A percentile compares a stretch with the other conserved stretches of the same genome.
Evolutionary conservation across 2,888 invertebrate genomes (phyloP).

Genomic region (Pheosia gnoma): DNA sequence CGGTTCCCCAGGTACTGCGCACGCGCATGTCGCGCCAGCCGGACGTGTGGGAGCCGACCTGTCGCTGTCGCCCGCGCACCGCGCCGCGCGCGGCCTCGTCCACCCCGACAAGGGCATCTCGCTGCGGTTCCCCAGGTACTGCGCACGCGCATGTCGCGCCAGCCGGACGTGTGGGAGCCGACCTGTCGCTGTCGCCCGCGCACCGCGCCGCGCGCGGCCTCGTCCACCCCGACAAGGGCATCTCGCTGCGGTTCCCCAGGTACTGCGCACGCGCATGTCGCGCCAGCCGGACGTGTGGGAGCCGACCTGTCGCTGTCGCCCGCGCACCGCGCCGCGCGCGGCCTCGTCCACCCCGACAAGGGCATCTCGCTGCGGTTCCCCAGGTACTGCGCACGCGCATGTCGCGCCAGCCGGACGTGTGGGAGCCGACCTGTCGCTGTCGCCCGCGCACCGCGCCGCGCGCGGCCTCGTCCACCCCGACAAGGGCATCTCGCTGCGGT

Average conservation of each 20-base stretch:
- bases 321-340: constrained; percentile 94
- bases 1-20: constrained; percentile 92
- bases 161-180: constrained; percentile 98
- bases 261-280: constrained; percentile 85
- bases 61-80: constrained; percentile 97
- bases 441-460: constrained; percentile 96
- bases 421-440: constrained; percentile 99
- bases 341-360: constrained; percentile 94
- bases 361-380: constrained; percentile 98
- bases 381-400: constrained; percentile 86
- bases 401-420: too few species aligned
- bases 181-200: constrained; percentile 97
- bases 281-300: constrained; percentile 98
- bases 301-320: constrained; percentile 99
- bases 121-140: constrained; percentile 93
- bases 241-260: constrained; percentile 97
- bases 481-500: constrained; percentile 97
- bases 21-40: too few species aligned
- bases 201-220: constrained; percentile 95
- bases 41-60: constrained; percentile 98
- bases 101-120: constrained; percentile 97
- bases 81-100: constrained; percentile 93
- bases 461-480: constrained; percentile 93
- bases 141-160: constrained; percentile 87
- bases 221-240: constrained; percentile 95